Evolutionary conservation across 2,113 vertebrate genomes (phyloP), one percentile per base, ranked within the genome.

Genomic region (Anoura caudifer): DNA sequence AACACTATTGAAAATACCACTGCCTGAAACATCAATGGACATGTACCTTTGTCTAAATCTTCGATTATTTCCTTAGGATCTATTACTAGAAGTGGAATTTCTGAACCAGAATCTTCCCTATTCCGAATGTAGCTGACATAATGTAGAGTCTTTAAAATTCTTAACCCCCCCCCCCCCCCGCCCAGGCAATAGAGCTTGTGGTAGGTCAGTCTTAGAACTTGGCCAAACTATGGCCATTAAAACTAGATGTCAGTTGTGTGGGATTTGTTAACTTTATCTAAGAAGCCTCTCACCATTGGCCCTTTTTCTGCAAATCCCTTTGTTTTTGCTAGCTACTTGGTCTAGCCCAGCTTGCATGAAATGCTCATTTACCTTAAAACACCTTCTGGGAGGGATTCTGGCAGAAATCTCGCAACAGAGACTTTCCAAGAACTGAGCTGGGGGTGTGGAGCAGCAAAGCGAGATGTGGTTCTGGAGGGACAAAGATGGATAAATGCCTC

Each of bases 391-490:
- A 56, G 61, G 38, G 16, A 41, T 43, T 33, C 38, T 36, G 95
- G 90, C 47, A 75, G 43, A 96, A 97, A 92, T 95, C 95, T 93
- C 38, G 56, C 89, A 79, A 96, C 41, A 65, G 56, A 13, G 67
- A 50, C 41, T 54, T 65, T 31, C 54, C 7, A 45, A 59, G 92
- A 93, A 63, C 67, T 94, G 41, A 87, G 92, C 50, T 4, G 59
- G 31, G 0, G 16, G 36, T 45, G 11, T 20, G 86, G 73, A 38
- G 85, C 94, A 95, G 81, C 91, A 95, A 98, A 97, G 92, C 95
- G 98, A 97, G 92, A 99, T 98, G 98, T 98, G 99, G 77, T 98
- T 96, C 33, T 28, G 36, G 84, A 85, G 56, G 70, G 75, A 56
- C 15, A 54, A 45, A 83, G 73, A 50, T 28, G 59, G 80, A 56